Conservation (phyloP, 1,140 invertebrate genomes). For the Rhagoletis zephyria region DNA sequence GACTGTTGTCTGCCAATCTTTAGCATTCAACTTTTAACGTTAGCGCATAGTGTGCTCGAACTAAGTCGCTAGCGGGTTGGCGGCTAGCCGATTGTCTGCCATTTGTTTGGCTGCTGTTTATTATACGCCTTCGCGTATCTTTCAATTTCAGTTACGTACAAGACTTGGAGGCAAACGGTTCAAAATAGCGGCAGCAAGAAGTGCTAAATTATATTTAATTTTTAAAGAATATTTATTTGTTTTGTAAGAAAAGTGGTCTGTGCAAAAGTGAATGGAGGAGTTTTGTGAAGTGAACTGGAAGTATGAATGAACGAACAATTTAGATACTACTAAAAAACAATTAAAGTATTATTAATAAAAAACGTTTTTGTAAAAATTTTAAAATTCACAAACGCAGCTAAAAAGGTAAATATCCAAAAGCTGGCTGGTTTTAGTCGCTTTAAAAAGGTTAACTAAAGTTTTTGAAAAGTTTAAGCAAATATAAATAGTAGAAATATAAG, state of each 20-base stretch:
- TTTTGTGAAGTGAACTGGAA: neutral
- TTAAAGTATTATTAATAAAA: neutral
- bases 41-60: slow-evolving; percentile 9
- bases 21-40: slow-evolving; percentile 39
- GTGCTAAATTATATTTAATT: slow-evolving; percentile 9
- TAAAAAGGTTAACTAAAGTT: no score
- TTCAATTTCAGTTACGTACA: slow-evolving; percentile 70
- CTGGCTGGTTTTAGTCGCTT: no score
- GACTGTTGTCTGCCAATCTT: slow-evolving; percentile 50
- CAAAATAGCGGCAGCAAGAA: slow-evolving; percentile 53
- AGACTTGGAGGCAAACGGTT: slow-evolving; percentile 69
- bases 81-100: slow-evolving; percentile 48
- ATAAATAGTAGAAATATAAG: no score
- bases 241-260: slow-evolving; percentile 22
- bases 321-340: neutral
- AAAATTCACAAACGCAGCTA: no score
- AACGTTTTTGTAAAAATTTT: no score
- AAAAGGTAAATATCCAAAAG: no score
- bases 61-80: neutral
- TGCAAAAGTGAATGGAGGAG: slow-evolving; percentile 41
- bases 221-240: slow-evolving; percentile 36
- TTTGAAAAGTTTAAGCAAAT: no score
- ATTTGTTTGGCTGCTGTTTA: slow-evolving; percentile 52
- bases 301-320: neutral
- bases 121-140: slow-evolving; percentile 58